phyloP scores from a whole-genome alignment of 2,113 vertebrate species.

The Zeus faber region DNA sequence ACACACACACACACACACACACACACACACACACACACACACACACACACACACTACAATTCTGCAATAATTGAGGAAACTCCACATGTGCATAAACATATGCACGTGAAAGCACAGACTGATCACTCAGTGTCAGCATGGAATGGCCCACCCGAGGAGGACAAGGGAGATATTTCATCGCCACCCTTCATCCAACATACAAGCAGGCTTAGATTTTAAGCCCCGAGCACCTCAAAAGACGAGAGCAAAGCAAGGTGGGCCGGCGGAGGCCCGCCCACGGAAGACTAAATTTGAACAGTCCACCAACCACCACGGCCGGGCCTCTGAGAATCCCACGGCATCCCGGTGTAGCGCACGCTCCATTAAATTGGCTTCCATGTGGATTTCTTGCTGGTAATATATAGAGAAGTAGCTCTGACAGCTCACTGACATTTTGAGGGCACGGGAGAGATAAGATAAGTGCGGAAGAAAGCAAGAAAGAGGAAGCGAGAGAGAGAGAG shows the following conservation, averaged over 20 bases:
- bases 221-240: background rate
- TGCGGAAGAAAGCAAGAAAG: background rate
- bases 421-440: slow-evolving; percentile 59
- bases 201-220: background rate
- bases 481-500: background rate
- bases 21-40: slow-evolving; percentile 5
- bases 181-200: background rate
- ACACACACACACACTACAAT: too few relatives aligned
- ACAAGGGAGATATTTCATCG: slow-evolving; percentile 9
- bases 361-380: slow-evolving; percentile 44
- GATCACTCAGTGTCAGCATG: too few relatives aligned
- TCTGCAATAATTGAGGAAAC: too few relatives aligned
- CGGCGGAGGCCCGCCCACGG: background rate
- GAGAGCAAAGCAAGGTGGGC: background rate
- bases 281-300: slow-evolving; percentile 23
- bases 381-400: slow-evolving; percentile 48
- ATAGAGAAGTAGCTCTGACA: slow-evolving; percentile 27
- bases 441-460: slow-evolving; percentile 12
- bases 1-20: slow-evolving; percentile 4
- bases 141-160: too few relatives aligned
- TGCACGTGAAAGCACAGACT: too few relatives aligned
- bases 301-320: slow-evolving; percentile 21
- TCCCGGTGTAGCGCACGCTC: slow-evolving; percentile 27
- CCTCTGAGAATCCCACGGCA: slow-evolving; percentile 13
- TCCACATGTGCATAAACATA: too few relatives aligned